Evolutionary conservation across 2,888 invertebrate species (phyloP).

Genomic region (Xanthia togata): DNA sequence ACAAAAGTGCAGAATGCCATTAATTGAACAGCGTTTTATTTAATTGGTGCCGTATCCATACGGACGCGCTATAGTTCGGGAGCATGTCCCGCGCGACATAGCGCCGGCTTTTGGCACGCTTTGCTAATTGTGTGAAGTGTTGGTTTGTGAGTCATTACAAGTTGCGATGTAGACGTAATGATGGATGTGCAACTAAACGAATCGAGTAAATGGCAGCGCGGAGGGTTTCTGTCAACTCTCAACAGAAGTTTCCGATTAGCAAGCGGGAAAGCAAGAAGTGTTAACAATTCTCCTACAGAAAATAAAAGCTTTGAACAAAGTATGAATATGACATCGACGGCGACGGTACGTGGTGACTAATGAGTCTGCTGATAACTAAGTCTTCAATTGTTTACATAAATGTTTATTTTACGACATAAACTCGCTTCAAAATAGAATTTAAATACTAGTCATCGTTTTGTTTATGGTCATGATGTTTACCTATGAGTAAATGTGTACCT

Average conservation of each 20-base stretch:
- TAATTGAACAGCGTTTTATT: slow-evolving; percentile 67
- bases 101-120: slow-evolving; percentile 81
- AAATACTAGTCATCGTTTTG: slow-evolving; percentile 32
- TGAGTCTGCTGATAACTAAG: slow-evolving; percentile 46
- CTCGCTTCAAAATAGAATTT: slow-evolving; percentile 17
- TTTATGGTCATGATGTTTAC: slow-evolving; percentile 11
- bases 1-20: slow-evolving; percentile 61
- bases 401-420: slow-evolving; percentile 40
- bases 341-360: slow-evolving; percentile 74
- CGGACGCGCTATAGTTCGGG: slow-evolving; percentile 65
- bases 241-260: slow-evolving; percentile 87
- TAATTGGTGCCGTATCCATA: slow-evolving; percentile 58
- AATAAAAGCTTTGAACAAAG: slow-evolving; percentile 78
- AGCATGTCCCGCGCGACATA: slow-evolving; percentile 66
- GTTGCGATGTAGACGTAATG: slow-evolving; percentile 85
- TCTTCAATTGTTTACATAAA: slow-evolving; percentile 41
- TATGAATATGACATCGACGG: slow-evolving; percentile 73
- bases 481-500: background rate
- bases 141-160: slow-evolving; percentile 83
- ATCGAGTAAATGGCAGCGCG: slow-evolving; percentile 86
- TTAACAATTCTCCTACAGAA: slow-evolving; percentile 76
- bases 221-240: slow-evolving; percentile 86
- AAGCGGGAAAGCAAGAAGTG: slow-evolving; percentile 80
- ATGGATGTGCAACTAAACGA: slow-evolving; percentile 86
- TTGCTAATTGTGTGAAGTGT: slow-evolving; percentile 78